Evolutionary conservation across 2,888 invertebrate species (phyloP).

Genomic region (Camponotus fellah): DNA sequence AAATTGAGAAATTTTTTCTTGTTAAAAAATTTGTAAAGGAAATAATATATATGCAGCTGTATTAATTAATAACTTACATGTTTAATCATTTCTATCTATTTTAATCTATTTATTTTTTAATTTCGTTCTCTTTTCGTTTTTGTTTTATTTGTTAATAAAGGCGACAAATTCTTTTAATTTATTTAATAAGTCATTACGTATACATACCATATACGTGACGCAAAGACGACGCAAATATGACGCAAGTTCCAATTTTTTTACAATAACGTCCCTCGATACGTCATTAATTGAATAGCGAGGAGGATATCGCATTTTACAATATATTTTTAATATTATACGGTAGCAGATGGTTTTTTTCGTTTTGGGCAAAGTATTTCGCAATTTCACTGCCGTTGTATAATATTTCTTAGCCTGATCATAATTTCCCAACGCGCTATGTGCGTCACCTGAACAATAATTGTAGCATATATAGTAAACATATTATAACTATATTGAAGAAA

Average conservation of each 20-base stretch:
- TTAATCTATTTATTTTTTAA: neutral
- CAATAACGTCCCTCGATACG: neutral
- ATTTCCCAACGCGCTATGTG: slow-evolving; percentile 70
- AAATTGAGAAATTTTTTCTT: neutral
- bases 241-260: slow-evolving; percentile 62
- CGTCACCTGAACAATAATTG: slow-evolving; percentile 70
- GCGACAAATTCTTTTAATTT: neutral
- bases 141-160: neutral
- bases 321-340: slow-evolving; percentile 16
- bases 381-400: slow-evolving; percentile 66
- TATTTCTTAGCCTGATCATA: slow-evolving; percentile 69
- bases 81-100: neutral
- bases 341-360: slow-evolving; percentile 49
- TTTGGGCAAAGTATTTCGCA: slow-evolving; percentile 16
- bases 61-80: neutral
- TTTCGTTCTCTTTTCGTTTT: neutral
- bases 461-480: too few relatives aligned
- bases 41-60: neutral
- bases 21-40: neutral
- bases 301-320: slow-evolving; percentile 56
- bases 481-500: neutral
- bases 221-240: slow-evolving; percentile 68
- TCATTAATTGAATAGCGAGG: slow-evolving; percentile 4
- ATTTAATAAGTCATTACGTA: slow-evolving; percentile 44
- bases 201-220: slow-evolving; percentile 65